Evolutionary conservation across 1,140 invertebrate species (phyloP).

Genomic region (Zaprionus davidi): DNA sequence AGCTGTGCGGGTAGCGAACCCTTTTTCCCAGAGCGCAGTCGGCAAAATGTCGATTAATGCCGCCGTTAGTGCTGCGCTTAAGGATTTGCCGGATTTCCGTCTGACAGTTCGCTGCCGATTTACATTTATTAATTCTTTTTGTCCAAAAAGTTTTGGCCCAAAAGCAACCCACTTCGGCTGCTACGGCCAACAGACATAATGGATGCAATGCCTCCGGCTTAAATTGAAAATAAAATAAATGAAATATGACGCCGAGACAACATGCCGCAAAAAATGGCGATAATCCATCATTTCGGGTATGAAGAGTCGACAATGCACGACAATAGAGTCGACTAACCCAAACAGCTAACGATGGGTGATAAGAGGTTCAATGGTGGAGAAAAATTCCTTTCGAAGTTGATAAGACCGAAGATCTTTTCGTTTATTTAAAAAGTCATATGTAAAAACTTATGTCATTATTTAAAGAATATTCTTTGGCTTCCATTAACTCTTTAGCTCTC

Average conservation of each 20-base stretch:
- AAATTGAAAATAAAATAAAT: constrained; percentile 44
- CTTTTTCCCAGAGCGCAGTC: constrained; percentile 4
- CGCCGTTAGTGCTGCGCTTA: constrained; percentile 64
- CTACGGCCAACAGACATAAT: constrained; percentile 32
- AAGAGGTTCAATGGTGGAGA: not conserved
- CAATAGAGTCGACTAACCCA: constrained; percentile 13
- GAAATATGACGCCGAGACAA: constrained; percentile 51
- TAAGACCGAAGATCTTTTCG: not conserved
- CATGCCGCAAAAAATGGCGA: constrained; percentile 39
- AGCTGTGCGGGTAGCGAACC: constrained; percentile 61
- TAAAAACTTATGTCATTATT: not conserved
- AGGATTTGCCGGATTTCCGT: constrained; percentile 45
- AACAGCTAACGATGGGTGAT: constrained; percentile 9
- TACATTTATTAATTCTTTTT: constrained; percentile 69
- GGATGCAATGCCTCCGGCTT: constrained; percentile 26
- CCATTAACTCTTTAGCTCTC: not conserved
- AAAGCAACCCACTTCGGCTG: constrained; percentile 7
- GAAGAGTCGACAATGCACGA: constrained; percentile 37
- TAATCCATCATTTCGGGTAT: constrained; percentile 71
- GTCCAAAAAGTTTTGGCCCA: constrained; percentile 41
- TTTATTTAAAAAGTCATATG: not conserved
- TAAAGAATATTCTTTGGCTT: not conserved
- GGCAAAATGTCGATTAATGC: constrained; percentile 65
- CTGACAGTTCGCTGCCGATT: constrained; percentile 60
- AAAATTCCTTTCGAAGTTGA: not conserved